A percentile compares a stretch with the other conserved stretches of the same genome.
Evolutionary conservation across 2,113 vertebrate species (phyloP).

Genomic region (Gnathonemus echidnorhynchus): DNA sequence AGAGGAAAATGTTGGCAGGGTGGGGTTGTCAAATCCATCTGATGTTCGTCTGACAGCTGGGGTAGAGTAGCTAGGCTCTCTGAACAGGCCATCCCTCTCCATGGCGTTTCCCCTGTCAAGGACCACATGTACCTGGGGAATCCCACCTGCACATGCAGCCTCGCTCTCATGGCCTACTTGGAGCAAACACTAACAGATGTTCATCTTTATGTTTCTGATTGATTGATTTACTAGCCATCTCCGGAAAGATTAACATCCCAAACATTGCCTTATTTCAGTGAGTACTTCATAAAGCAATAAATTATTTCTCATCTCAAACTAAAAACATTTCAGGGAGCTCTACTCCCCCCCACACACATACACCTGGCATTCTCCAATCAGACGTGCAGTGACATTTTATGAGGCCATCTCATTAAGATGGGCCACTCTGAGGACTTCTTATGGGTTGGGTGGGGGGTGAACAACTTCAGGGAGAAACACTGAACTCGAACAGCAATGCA

Average conservation of each 20-base stretch:
- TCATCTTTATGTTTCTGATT: constrained; percentile 30
- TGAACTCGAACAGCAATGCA: neutral
- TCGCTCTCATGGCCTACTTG: neutral
- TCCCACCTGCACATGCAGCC: neutral
- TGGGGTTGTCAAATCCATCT: neutral
- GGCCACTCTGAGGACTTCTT: neutral
- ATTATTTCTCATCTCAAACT: neutral
- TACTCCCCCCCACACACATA: neutral
- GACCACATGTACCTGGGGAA: neutral
- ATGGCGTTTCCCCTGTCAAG: neutral
- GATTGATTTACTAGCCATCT: constrained; percentile 43
- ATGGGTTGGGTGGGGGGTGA: neutral
- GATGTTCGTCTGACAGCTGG: neutral
- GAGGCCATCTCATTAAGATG: neutral
- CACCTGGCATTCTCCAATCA: neutral
- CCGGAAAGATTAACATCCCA: constrained; percentile 24
- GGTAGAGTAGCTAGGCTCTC: neutral
- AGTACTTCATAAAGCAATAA: neutral
- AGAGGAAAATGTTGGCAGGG: neutral
- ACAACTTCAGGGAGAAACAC: neutral
- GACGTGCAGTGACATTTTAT: neutral
- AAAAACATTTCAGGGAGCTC: neutral
- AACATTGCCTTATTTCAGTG: constrained; percentile 13
- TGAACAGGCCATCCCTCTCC: neutral
- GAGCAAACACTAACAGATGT: constrained; percentile 9